phyloP scores from a whole-genome alignment of 2,113 vertebrate genomes.

The Charina bottae region DNA sequence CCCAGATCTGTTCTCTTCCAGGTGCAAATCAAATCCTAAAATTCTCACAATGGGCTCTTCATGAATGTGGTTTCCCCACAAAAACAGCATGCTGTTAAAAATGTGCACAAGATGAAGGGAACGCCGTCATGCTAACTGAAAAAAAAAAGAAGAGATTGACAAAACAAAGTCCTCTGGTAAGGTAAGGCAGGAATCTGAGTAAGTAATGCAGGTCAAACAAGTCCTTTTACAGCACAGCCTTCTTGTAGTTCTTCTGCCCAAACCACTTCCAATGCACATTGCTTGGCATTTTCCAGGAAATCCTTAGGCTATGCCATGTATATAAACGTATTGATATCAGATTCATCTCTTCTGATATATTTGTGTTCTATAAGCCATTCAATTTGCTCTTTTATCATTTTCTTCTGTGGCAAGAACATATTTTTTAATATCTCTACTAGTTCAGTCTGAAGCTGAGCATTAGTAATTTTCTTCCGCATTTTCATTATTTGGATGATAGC shows the following conservation, averaged over 20 bases:
- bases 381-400: conserved; percentile 99
- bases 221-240: conserved; percentile 73
- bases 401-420: conserved; percentile 99
- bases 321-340: conserved; percentile 98
- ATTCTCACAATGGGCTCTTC: conserved; percentile 84
- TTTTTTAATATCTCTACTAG: conserved; percentile 99
- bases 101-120: conserved; percentile 84
- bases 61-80: conserved; percentile 83
- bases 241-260: conserved; percentile 71
- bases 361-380: conserved; percentile 99
- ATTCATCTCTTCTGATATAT: conserved; percentile 97
- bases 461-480: conserved; percentile 99
- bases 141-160: conserved; percentile 77
- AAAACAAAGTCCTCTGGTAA: conserved; percentile 83
- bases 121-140: conserved; percentile 86
- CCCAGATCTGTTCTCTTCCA: conserved; percentile 69
- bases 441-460: conserved; percentile 99
- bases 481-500: conserved; percentile 99
- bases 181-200: conserved; percentile 86
- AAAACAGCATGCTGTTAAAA: conserved; percentile 94
- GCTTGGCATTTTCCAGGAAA: conserved; percentile 51
- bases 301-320: conserved; percentile 88
- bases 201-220: conserved; percentile 78
- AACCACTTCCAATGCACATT: conserved; percentile 61
- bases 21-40: conserved; percentile 69